phyloP scores from a whole-genome alignment of 2,113 vertebrate species.

The Chamaetylas fuelleborni region DNA sequence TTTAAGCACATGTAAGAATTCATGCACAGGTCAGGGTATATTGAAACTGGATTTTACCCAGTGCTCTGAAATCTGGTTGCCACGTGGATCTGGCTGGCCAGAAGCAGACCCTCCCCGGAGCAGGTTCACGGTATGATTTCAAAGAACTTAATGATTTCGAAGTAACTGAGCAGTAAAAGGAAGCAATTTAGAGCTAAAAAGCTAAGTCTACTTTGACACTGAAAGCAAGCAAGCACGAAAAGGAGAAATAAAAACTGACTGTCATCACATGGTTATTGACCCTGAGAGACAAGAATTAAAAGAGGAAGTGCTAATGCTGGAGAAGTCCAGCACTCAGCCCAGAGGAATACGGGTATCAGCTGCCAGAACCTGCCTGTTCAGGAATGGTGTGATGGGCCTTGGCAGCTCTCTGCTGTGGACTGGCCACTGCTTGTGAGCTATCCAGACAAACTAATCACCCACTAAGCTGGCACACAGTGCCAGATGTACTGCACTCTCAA shows the following conservation, averaged over 20 bases:
- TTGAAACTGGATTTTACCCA: background rate
- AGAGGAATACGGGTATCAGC: background rate
- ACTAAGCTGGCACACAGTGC: background rate
- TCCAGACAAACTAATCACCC: background rate
- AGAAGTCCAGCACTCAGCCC: background rate
- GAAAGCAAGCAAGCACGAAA: background rate
- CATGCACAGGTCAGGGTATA: background rate
- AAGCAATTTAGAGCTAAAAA: background rate
- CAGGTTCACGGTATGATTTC: background rate
- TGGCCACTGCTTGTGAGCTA: fast-evolving
- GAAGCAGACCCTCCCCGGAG: background rate
- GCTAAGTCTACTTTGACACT: background rate
- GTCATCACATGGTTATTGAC: background rate
- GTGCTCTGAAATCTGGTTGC: background rate
- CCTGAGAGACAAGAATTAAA: background rate
- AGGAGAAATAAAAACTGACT: background rate
- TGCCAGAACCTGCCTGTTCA: background rate
- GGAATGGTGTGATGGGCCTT: background rate
- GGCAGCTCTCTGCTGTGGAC: background rate
- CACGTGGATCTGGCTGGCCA: background rate
- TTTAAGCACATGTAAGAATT: background rate
- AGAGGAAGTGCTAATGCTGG: background rate
- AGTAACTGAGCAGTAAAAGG: background rate
- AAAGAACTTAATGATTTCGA: background rate
- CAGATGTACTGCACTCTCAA: background rate